Evolutionary conservation across 2,113 vertebrate species (phyloP), one percentile per base, ranked within the genome.

Genomic region (Gambusia affinis): DNA sequence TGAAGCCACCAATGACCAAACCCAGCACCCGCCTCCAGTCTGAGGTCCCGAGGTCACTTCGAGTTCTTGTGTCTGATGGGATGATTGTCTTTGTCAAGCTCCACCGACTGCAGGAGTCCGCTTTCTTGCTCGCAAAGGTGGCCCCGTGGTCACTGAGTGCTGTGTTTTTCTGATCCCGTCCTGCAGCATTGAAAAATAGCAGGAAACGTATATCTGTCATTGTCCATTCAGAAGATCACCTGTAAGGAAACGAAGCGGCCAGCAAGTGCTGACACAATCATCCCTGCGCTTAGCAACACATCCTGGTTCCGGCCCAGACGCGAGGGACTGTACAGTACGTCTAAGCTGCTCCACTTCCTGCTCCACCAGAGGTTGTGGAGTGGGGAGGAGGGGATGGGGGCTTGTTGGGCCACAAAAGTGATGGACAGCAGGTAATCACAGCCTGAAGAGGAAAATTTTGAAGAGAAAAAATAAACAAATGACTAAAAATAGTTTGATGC

Each of bases 191-290:
- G 90, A 82, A 94, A 93, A 94, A 93, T 93, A 90, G 90, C 93
- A 94, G 94, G 94, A 94, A 93, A 92, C 81, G 87, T 94, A 93
- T 92, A 94, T 94, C 94, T 94, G 94, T 94, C 94, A 94, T 89
- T 93, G 91, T 89, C 87, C 87, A 94, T 94, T 94, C 89, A 94
- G 88, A 89, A 92, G 92, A 93, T 95, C 94, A 95, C 94, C 94
- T 95, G 94, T 94, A 94, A 94, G 94, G 93, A 95, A 94, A 93
- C 88, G 78, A 79, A 89, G 89, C 87, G 89, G 88, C 88, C 87
- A 88, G 91, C 91, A 92, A 93, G 92, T 93, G 94, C 93, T 94
- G 94, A 94, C 94, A 93, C 93, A 92, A 92, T 91, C 94, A 93
- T 92, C 89, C 86, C 91, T 74, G 92, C 80, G 88, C 92, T 91